These are phyloP conservation scores for Phoebastria nigripes DNA, from an alignment of 2,797 vertebrate genomes.

Conservation along the genomic window DNA sequence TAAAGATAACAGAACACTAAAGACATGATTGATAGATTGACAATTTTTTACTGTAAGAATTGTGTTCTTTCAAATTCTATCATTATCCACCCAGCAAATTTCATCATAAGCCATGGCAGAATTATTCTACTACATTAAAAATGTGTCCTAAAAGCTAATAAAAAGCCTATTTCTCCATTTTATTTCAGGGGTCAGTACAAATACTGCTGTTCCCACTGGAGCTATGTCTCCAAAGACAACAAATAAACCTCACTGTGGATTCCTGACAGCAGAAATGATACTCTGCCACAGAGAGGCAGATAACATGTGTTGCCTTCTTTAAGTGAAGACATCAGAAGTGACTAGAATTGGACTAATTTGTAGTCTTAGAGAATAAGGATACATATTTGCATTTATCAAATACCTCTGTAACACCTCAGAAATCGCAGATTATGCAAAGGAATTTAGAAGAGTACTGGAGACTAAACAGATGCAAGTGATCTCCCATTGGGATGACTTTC, in stretches of 20 bases:
- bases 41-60: neutral
- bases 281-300: neutral
- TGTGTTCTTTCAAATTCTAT: neutral
- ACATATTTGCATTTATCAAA: neutral
- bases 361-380: neutral
- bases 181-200: neutral
- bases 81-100: neutral
- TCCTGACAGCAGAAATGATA: neutral
- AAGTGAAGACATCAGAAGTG: neutral
- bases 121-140: neutral
- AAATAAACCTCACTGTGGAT: neutral
- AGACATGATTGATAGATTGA: neutral
- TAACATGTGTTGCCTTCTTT: neutral
- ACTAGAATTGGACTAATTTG: neutral
- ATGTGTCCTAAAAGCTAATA: neutral
- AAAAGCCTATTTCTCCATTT: neutral
- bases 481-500: neutral
- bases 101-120: neutral
- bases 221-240: neutral
- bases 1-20: neutral
- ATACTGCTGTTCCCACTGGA: neutral
- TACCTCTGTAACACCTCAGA: neutral
- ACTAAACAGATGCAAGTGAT: neutral
- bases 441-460: neutral
- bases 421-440: accelerated